These are phyloP conservation scores for Serripes groenlandicus DNA, from an alignment of 2,888 invertebrate genomes.

Conservation along the genomic window DNA sequence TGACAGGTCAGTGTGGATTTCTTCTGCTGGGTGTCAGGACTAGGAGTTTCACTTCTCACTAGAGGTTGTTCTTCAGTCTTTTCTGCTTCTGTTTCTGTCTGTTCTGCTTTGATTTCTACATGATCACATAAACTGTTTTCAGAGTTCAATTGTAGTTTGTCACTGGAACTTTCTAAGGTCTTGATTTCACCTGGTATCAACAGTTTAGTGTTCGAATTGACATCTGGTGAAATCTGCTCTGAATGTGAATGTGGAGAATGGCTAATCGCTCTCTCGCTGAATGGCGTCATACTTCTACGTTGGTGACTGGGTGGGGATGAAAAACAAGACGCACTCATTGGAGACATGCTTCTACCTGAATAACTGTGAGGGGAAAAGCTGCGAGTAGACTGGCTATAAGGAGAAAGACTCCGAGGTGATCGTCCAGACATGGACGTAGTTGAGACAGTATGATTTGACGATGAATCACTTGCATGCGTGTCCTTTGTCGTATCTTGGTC, in stretches of 20 bases:
- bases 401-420: conserved; percentile 56
- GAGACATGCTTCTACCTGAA: conserved; percentile 59
- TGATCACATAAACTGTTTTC: conserved; percentile 24
- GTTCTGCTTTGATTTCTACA: conserved; percentile 30
- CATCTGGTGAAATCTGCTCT: conserved; percentile 77
- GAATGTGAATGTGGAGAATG: conserved; percentile 22
- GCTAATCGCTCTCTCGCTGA: conserved; percentile 17
- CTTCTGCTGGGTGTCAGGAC: conserved; percentile 34
- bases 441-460: background rate
- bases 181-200: conserved; percentile 25
- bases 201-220: conserved; percentile 77
- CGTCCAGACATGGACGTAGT: conserved; percentile 33
- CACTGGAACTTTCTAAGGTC: conserved; percentile 24
- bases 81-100: conserved; percentile 19
- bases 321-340: conserved; percentile 49
- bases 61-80: conserved; percentile 15
- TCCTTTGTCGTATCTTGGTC: conserved; percentile 3
- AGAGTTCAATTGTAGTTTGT: background rate
- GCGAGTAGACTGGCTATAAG: conserved; percentile 62
- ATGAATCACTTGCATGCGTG: background rate
- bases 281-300: conserved; percentile 34
- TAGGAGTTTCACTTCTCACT: conserved; percentile 22
- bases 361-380: conserved; percentile 60
- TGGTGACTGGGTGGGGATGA: conserved; percentile 54
- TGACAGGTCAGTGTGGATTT: conserved; percentile 74